Evolutionary conservation across 2,888 invertebrate genomes (phyloP), one percentile per base, ranked within the genome.

Genomic region (Pimpla rufipes): DNA sequence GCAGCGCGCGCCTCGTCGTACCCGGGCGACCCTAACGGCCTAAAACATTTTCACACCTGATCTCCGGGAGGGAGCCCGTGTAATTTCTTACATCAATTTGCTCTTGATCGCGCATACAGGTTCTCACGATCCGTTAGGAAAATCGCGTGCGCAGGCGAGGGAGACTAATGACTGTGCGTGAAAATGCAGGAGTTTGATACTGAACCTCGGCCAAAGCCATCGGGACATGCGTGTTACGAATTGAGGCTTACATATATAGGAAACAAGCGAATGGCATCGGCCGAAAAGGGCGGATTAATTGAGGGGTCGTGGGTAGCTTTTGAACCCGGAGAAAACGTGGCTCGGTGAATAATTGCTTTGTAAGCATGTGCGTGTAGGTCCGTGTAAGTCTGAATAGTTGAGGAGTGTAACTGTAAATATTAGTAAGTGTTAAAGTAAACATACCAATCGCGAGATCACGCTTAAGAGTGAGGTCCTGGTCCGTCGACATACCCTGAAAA

Each of bases 181-280:
- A 35, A 50, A 40, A 40, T 16, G 23, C 68, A 21, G 35, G 47
- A 37, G 47, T 21, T 13, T 35, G 68, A 47, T 37, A 62, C 45
- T 42, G 62, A 66, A 45, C 64, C 68, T 42, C 68, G 59, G 77
- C 73, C 71, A 23, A 71, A 78, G 77, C 62, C 59, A 74, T 71
- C 73, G 62, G 84, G 79, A 79, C 62, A 73, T 70, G 76, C 59
- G 59, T 73, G 82, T 88, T 88, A 86, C 84, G 83, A 87, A 87
- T 87, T 87, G 83, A 88, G 83, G 80, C 79, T 76, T 81, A 57
- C 57, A 57, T 10, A 10, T 10, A 52, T 18, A 7, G 18, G 21
- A 10, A 79, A 81, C 79, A 76, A 81, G 77, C 73, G 55, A 67
- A 79, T 75, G 75, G 76, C 70, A 47, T 52, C 23, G 16, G 59